Base-by-base conservation (phyloP, 1,140 invertebrate species). In the Drosophila ercepeae region DNA sequence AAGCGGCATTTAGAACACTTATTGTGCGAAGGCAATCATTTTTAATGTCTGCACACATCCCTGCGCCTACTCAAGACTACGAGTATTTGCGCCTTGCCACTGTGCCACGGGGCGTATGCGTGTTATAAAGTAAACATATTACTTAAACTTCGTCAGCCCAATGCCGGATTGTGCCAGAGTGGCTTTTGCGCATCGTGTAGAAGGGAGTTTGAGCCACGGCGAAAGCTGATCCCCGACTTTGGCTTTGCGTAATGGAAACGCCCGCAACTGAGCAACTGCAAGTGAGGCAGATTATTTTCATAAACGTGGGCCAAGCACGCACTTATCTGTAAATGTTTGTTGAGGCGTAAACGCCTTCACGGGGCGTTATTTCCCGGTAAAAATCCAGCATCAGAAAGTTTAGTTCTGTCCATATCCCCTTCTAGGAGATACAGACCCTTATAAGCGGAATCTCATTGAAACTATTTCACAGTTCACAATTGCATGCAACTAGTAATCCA, bases 111-210 rank as follows among this genome's bases (percentile, higher is more conserved):
- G 81, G 79, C 82, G 77, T 88, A 84, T 82, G 57, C 68, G 77
- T 76, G 72, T 53, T 67, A 74, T 88, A 86, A 88, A 88, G 73
- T 65, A 82, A 86, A 86, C 76, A 77, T 82, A 81, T 81, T 68
- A 84, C 67, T 59, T 54, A 50, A 61, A 75, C 55, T 55, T 50
- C 32, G 44, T 53, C 32, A 42, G 53, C 59, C 48, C 46, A n/a
- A 44, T 34, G 53, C n/a, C 13, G 14, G 8, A 19, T n/a, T n/a
- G 1, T 39, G 13, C 6, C 36, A 14, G 6, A 34, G 18, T 54
- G 49, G n/a, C 21, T 29, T 21, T 13, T 16, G 36, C 5, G 36
- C 14, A 14, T 14, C 4, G 4, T 14, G 8, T 5, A 18, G 14
- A 0, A 9, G 1, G 36, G 36, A 39, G 13, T 39, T 16, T 1